Evolutionary conservation across 2,113 vertebrate species (phyloP).

Genomic region (Strigops habroptila): DNA sequence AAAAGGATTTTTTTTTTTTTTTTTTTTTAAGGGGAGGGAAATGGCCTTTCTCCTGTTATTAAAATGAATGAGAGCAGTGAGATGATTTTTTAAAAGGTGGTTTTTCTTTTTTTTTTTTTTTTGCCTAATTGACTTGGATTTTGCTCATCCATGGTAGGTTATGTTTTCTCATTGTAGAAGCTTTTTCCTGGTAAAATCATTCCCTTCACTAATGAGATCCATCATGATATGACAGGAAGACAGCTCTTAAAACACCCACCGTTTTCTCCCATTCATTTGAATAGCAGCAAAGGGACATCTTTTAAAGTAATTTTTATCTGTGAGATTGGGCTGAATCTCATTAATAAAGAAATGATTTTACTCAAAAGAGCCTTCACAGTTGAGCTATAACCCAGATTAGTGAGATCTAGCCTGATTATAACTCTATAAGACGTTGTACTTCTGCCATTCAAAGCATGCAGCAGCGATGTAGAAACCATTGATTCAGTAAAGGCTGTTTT

Average conservation of each 20-base stretch:
- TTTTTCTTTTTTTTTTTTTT: not conserved
- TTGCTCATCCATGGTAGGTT: slow-evolving; percentile 73
- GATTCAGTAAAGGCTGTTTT: not conserved
- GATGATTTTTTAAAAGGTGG: slow-evolving; percentile 39
- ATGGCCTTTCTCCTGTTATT: slow-evolving; percentile 59
- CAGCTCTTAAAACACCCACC: slow-evolving; percentile 82
- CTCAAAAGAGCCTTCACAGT: slow-evolving; percentile 73
- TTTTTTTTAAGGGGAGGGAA: not conserved
- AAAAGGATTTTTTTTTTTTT: not conserved
- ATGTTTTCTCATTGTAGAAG: slow-evolving; percentile 80
- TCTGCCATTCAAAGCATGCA: not conserved
- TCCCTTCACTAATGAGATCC: slow-evolving; percentile 81
- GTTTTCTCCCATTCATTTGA: slow-evolving; percentile 77
- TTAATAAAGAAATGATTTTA: slow-evolving; percentile 79
- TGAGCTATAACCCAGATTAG: slow-evolving; percentile 74
- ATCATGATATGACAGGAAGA: slow-evolving; percentile 76
- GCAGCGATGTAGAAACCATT: not conserved
- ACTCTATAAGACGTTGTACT: slow-evolving; percentile 58
- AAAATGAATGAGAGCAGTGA: slow-evolving; percentile 62
- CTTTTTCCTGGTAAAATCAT: slow-evolving; percentile 73
- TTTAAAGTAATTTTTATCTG: slow-evolving; percentile 78
- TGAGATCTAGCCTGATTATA: slow-evolving; percentile 67
- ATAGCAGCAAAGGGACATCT: slow-evolving; percentile 78
- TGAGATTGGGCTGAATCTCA: slow-evolving; percentile 74
- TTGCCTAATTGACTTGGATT: slow-evolving; percentile 75